Conservation (phyloP, 2,797 vertebrate species). For the Hippocampus kuda region DNA sequence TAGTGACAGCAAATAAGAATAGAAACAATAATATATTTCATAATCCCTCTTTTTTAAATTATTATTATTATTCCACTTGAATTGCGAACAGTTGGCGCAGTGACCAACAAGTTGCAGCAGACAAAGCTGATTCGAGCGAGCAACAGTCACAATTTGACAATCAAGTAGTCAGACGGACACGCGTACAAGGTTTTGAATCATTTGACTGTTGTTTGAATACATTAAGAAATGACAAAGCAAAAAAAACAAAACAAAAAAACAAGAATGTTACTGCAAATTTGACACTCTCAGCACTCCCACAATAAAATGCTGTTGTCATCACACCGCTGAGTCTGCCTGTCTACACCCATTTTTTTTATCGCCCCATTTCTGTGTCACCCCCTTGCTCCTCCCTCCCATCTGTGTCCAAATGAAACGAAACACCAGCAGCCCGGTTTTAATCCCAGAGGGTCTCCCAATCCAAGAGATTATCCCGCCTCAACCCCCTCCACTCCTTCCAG, state of each 20-base stretch:
- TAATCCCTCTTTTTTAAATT: too few relatives aligned
- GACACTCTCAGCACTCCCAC: background rate
- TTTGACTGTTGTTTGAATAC: background rate
- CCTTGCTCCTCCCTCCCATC: slow-evolving; percentile 34
- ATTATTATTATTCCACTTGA: background rate
- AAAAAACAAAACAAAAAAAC: background rate
- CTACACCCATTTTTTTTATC: slow-evolving; percentile 1
- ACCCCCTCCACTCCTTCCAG: slow-evolving; percentile 34
- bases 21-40: too few relatives aligned
- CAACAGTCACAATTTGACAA: background rate
- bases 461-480: slow-evolving; percentile 58
- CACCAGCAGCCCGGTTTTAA: slow-evolving; percentile 50
- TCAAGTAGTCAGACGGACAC: background rate
- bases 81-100: background rate
- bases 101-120: background rate
- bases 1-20: too few relatives aligned
- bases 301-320: slow-evolving; percentile 30
- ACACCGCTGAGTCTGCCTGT: slow-evolving; percentile 20
- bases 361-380: slow-evolving; percentile 13
- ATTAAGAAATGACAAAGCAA: background rate
- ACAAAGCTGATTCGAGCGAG: too few relatives aligned
- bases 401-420: slow-evolving; percentile 47
- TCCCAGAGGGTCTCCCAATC: slow-evolving; percentile 62
- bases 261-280: background rate
- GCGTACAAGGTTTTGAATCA: background rate